Evolutionary conservation across 2,797 vertebrate species (phyloP), one percentile per base, ranked within the genome.

Genomic region (Pseudochromis fuscus): DNA sequence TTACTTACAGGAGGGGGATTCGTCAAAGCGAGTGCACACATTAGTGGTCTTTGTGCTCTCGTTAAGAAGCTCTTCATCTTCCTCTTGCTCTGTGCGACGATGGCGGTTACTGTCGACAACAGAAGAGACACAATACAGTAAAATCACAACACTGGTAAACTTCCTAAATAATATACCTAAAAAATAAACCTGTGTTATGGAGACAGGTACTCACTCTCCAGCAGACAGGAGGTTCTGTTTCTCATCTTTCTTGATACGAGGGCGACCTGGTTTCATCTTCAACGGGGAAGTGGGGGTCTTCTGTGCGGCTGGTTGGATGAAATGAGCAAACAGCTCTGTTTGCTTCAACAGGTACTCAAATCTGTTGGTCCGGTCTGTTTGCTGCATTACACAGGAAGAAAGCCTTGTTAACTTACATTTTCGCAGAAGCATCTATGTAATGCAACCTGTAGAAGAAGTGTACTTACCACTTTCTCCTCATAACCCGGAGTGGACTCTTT

Each of bases 271-370:
- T 78, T 99, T 99, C 97, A 99, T 99, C 93, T 99, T 99, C 82
- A 99, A 90, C 30, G 98, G 98, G 49, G 98, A 99, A n/a, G 97
- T 99, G 38, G 98, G 98, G 40, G 97, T 98, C 88, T 99, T 99
- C 90, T 99, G 98, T 68, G 97, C 97, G 38, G 98, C 97, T 50
- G 98, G 98, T 86, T 99, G 98, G 86, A 99, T 98, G 89, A 99
- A 99, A 90, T 99, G 98, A 85, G 98, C 98, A 91, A 99, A 99
- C 84, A 99, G 77, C 87, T 99, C 98, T 12, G 98, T 99, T 91
- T 99, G 98, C 93, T 98, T 98, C 91, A 99, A 89, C 79, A 99
- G 93, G 93, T 99, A 99, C 62, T 99, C 98, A 93, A 99, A 99
- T 93, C 98, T 94, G 93, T 99, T 99, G 89, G 97, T 96, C 75